phyloP scores from a whole-genome alignment of 2,113 vertebrate genomes.

The Scatophagus argus region DNA sequence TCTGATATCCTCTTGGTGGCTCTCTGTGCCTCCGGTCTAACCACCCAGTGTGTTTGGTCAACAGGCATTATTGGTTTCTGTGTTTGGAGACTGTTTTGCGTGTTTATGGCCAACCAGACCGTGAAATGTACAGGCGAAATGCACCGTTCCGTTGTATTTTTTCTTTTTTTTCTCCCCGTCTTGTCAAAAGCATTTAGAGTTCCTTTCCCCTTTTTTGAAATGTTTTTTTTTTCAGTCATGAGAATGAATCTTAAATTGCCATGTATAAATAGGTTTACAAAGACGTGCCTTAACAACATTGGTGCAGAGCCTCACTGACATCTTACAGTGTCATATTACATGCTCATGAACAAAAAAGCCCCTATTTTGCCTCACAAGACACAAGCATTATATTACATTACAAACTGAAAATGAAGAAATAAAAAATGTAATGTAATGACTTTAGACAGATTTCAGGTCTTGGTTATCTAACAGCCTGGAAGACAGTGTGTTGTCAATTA shows the following conservation, averaged over 20 bases:
- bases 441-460: background rate
- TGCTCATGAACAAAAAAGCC: constrained; percentile 44
- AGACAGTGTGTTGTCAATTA: background rate
- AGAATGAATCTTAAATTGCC: background rate
- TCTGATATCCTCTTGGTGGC: background rate
- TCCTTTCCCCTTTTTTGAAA: background rate
- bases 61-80: constrained; percentile 21
- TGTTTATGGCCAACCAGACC: constrained; percentile 63
- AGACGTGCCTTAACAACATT: constrained; percentile 18
- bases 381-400: constrained; percentile 10
- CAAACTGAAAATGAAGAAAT: constrained; percentile 38
- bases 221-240: constrained; percentile 8
- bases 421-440: constrained; percentile 17
- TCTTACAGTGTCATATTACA: constrained; percentile 30
- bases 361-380: constrained; percentile 32
- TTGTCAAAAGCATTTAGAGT: constrained; percentile 11
- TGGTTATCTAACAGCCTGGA: background rate
- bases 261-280: constrained; percentile 37
- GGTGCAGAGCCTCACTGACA: background rate
- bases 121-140: constrained; percentile 57
- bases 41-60: constrained; percentile 22
- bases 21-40: constrained; percentile 15
- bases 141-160: constrained; percentile 33
- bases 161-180: constrained; percentile 16
- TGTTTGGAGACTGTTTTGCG: constrained; percentile 39